Percentiles rank a stretch among this genome's conserved stretches.
These are phyloP conservation scores for Propithecus deckenii DNA, from an alignment of 2,797 vertebrate genomes.

Conservation along the genomic window DNA sequence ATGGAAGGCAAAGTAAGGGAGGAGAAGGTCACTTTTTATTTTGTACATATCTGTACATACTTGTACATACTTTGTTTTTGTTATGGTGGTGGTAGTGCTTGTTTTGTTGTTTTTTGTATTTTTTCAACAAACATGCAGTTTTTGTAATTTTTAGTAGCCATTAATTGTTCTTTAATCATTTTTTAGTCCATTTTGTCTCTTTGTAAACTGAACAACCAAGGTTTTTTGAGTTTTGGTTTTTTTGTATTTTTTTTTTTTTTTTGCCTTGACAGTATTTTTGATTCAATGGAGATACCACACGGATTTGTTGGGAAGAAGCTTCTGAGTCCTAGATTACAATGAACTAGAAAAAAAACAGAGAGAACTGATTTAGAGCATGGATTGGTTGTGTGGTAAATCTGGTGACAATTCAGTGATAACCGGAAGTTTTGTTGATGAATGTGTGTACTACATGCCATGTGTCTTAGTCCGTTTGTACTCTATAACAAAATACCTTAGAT, in stretches of 20 bases:
- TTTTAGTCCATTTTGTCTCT: not conserved
- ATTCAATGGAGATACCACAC: not conserved
- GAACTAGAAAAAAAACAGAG: not conserved
- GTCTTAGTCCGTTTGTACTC: not conserved
- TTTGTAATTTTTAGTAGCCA: constrained; percentile 25
- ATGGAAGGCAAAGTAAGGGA: not conserved
- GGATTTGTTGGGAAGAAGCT: constrained; percentile 24
- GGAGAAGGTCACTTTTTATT: not conserved
- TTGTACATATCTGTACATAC: not conserved
- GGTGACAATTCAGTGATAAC: not conserved
- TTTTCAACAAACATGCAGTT: not conserved
- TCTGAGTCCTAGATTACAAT: not conserved
- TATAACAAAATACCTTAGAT: not conserved
- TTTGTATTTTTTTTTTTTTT: not conserved
- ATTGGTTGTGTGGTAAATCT: too few species aligned
- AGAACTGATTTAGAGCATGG: not conserved
- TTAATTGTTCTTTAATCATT: not conserved
- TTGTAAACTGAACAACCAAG: constrained; percentile 17
- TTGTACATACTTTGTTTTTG: not conserved
- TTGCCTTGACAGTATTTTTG: constrained; percentile 49
- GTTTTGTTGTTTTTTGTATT: constrained; percentile 17
- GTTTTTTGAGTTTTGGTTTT: not conserved
- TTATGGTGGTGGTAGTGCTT: not conserved
- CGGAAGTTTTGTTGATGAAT: not conserved
- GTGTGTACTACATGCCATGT: not conserved